Conservation (phyloP, 92 coral and sea anemone species). For the Actinernus sp. region DNA sequence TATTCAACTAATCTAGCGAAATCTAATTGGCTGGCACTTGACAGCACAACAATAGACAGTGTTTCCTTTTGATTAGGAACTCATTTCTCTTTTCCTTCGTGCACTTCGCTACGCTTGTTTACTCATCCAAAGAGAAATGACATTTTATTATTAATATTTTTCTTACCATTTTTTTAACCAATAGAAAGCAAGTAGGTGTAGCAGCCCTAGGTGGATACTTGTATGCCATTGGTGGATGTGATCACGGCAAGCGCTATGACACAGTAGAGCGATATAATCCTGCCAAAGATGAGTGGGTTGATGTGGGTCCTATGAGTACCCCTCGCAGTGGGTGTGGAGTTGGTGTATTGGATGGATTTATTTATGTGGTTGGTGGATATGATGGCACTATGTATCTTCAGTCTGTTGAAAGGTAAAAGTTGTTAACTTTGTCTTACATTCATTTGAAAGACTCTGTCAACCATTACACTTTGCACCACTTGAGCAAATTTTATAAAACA, state of each 20-base stretch:
- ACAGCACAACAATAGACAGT: no score
- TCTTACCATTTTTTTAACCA: neutral
- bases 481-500: no score
- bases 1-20: no score
- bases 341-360: constrained; percentile 94
- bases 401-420: constrained; percentile 91
- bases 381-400: constrained; percentile 97
- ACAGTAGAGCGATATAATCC: constrained; percentile 98
- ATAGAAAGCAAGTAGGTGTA: constrained; percentile 96
- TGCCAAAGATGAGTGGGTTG: constrained; percentile 84
- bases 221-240: constrained; percentile 99
- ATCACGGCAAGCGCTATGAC: constrained; percentile 89
- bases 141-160: no score
- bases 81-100: no score
- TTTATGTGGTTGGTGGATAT: constrained; percentile 97
- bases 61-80: no score
- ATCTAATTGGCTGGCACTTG: no score
- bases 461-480: no score
- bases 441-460: no score
- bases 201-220: constrained; percentile 90
- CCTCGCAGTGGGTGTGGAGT: constrained; percentile 99
- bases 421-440: neutral
- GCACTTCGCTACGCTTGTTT: no score
- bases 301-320: constrained; percentile 92
- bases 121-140: no score